Conservation (phyloP, 1,140 invertebrate species). For the Brachionus calyciflorus region DNA sequence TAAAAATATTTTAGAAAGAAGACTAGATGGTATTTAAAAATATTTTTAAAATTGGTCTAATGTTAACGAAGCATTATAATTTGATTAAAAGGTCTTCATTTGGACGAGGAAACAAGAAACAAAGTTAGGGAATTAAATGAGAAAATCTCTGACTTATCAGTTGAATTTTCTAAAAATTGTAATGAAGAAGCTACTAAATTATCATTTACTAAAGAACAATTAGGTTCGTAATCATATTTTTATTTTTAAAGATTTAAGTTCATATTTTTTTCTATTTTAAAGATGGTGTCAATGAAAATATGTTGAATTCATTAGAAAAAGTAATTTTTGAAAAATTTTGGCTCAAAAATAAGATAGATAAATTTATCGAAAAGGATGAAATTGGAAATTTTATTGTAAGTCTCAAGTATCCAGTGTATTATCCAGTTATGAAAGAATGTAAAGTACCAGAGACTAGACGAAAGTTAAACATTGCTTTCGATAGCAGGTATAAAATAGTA, state of each 20-base stretch:
- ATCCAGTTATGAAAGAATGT: constrained; percentile 64
- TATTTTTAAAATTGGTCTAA: constrained; percentile 51
- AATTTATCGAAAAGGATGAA: constrained; percentile 55
- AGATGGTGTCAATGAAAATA: constrained; percentile 40
- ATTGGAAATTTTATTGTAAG: constrained; percentile 61
- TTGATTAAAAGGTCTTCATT: constrained; percentile 60
- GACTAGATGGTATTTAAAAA: no score
- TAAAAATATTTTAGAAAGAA: constrained; percentile 61
- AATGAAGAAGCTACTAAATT: constrained; percentile 64
- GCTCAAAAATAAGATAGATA: constrained; percentile 11
- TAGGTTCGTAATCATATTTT: constrained; percentile 54
- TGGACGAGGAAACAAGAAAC: constrained; percentile 59
- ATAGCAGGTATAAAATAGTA: constrained; percentile 60
- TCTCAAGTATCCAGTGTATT: constrained; percentile 65
- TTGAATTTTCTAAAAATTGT: constrained; percentile 63
- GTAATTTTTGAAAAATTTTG: constrained; percentile 48
- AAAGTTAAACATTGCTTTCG: constrained; percentile 61
- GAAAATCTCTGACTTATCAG: constrained; percentile 61
- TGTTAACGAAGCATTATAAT: neutral
- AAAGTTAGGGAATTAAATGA: constrained; percentile 63
- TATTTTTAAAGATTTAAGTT: neutral
- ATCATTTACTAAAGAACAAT: constrained; percentile 61
- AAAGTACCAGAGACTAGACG: constrained; percentile 61
- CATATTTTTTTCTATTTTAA: neutral
- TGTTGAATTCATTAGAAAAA: constrained; percentile 41